A percentile compares a stretch with the other conserved stretches of the same genome.
phyloP scores from a whole-genome alignment of 1,140 invertebrate species.

The Heliothis subflexa region DNA sequence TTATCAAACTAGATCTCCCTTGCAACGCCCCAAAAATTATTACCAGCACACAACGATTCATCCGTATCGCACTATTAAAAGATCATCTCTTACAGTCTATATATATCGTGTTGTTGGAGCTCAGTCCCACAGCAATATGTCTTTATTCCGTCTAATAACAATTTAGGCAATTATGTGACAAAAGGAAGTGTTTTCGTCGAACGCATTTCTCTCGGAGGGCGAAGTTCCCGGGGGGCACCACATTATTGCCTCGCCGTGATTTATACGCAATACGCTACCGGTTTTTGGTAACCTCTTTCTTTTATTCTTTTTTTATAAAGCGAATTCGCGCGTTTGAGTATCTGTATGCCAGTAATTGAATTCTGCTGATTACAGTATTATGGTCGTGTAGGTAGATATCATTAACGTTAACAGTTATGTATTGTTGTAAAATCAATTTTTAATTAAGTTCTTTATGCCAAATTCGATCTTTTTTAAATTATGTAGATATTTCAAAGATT shows the following conservation, averaged over 20 bases:
- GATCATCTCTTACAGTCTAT: conserved; percentile 77
- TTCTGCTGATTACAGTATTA: conserved; percentile 7
- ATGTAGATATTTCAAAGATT: too few species aligned
- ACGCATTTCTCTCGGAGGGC: conserved; percentile 62
- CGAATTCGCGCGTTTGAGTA: conserved; percentile 11
- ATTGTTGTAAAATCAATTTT: too few species aligned
- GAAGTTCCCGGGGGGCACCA: conserved; percentile 67
- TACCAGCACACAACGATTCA: conserved; percentile 48
- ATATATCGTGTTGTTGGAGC: conserved; percentile 63
- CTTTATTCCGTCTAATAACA: conserved; percentile 84
- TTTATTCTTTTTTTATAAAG: conserved; percentile 23
- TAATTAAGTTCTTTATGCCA: too few species aligned
- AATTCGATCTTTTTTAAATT: too few species aligned
- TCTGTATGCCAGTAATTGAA: conserved; percentile 18
- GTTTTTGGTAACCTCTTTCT: conserved; percentile 49
- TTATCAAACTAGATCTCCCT: conserved; percentile 46
- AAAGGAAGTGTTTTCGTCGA: conserved; percentile 80
- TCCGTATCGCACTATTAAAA: conserved; percentile 77
- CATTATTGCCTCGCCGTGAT: conserved; percentile 81
- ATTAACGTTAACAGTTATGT: too few species aligned
- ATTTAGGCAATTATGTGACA: conserved; percentile 84
- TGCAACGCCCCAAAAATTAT: conserved; percentile 53
- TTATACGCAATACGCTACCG: conserved; percentile 68
- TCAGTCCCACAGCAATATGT: conserved; percentile 77
- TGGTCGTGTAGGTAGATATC: too few species aligned